Conservation (phyloP, 2,797 vertebrate genomes). For the Lophotriccus pileatus region DNA sequence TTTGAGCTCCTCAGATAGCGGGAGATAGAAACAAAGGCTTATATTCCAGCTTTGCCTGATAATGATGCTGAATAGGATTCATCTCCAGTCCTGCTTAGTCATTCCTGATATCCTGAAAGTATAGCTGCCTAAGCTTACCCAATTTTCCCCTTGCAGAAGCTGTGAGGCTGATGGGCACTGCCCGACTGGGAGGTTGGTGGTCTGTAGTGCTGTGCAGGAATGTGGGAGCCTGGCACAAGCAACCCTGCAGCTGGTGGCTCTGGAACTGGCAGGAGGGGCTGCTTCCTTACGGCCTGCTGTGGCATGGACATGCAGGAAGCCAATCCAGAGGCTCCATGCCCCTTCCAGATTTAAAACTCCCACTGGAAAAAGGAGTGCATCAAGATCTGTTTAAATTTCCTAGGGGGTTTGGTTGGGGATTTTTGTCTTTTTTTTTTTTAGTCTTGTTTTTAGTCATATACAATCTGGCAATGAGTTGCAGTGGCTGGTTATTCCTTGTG, state of each 20-base stretch:
- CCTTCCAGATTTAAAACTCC: not conserved
- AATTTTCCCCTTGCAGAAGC: not conserved
- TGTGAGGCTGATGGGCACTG: not conserved
- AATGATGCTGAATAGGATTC: constrained; percentile 38
- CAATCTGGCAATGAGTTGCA: not conserved
- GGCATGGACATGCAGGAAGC: fast-evolving
- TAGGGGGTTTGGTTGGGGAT: not conserved
- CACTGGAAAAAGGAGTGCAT: not conserved
- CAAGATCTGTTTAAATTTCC: not conserved
- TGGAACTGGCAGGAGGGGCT: not conserved
- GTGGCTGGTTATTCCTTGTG: not conserved
- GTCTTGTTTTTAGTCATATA: not conserved
- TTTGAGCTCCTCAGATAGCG: constrained; percentile 10
- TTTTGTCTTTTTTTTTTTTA: not conserved
- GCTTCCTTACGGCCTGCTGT: not conserved
- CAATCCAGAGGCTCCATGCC: not conserved
- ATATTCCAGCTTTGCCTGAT: constrained; percentile 23
- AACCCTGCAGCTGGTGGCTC: fast-evolving
- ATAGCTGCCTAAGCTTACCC: not conserved
- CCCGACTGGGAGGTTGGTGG: not conserved
- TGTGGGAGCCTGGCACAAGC: not conserved
- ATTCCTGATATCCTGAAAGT: not conserved
- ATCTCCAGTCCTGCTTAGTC: constrained; percentile 20
- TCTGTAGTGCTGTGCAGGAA: fast-evolving
- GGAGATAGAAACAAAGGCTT: constrained; percentile 53